These are phyloP conservation scores for Andinoacara biseriatus DNA, from an alignment of 2,113 vertebrate species.

Conservation along the genomic window DNA sequence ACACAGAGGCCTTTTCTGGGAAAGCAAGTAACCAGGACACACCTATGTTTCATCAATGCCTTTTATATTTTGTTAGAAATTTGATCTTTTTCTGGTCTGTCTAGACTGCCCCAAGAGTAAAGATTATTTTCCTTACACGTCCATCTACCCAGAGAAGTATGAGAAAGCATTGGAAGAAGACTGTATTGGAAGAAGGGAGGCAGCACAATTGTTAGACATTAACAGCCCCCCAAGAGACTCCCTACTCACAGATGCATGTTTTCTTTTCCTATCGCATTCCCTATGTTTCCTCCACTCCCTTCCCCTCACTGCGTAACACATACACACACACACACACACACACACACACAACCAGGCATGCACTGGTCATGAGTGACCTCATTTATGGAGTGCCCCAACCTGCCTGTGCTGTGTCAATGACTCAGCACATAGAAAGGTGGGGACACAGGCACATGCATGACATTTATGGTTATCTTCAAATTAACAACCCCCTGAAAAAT, in stretches of 20 bases:
- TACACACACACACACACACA: neutral
- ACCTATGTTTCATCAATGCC: neutral
- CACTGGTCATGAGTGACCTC: constrained; percentile 54
- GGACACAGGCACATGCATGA: constrained; percentile 53
- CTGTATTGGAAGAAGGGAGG: neutral
- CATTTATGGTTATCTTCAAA: constrained; percentile 42
- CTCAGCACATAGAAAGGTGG: constrained; percentile 56
- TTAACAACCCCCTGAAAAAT: constrained; percentile 23
- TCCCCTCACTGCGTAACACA: neutral
- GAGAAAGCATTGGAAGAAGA: constrained; percentile 33
- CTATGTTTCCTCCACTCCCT: neutral
- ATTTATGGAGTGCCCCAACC: constrained; percentile 47
- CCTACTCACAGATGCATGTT: neutral
- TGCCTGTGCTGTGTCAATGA: constrained; percentile 60
- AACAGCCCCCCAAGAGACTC: neutral
- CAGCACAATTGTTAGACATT: neutral
- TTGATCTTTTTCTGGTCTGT: constrained; percentile 38
- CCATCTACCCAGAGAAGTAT: neutral
- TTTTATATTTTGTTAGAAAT: neutral
- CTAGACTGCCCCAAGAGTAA: constrained; percentile 26
- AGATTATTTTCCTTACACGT: neutral
- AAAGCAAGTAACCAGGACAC: constrained; percentile 7
- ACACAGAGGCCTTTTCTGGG: constrained; percentile 23
- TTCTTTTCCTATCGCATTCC: neutral
- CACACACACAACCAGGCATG: constrained; percentile 19